Evolutionary conservation across 2,797 vertebrate genomes (phyloP).

Genomic region (Lepidocolaptes lacrymiger): DNA sequence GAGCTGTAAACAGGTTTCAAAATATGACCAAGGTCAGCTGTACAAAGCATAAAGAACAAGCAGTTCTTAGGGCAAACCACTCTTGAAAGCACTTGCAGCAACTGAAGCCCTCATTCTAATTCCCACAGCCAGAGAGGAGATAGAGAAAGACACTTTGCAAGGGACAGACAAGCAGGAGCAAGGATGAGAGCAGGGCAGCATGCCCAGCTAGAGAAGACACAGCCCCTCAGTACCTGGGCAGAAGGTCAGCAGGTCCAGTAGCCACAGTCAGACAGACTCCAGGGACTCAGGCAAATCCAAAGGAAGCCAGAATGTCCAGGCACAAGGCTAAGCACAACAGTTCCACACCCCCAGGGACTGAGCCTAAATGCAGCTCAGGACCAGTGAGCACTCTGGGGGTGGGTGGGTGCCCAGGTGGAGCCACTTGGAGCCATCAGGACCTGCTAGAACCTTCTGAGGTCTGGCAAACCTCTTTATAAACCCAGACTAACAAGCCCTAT

Average conservation of each 20-base stretch:
- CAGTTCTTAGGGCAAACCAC: not conserved
- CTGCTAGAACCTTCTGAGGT: not conserved
- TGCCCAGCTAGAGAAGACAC: fast-evolving
- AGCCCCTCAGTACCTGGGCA: not conserved
- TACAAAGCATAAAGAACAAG: not conserved
- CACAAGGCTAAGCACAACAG: not conserved
- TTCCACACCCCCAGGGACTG: not conserved
- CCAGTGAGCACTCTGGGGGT: not conserved
- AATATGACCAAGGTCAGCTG: not conserved
- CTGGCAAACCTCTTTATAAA: not conserved
- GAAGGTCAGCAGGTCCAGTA: not conserved
- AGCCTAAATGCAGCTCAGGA: not conserved
- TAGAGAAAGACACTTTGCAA: not conserved
- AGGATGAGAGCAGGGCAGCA: not conserved
- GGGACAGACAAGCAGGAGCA: not conserved
- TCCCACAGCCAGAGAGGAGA: not conserved
- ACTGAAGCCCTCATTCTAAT: not conserved
- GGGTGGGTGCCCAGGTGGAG: not conserved
- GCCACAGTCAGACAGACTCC: not conserved
- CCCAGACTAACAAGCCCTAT: not conserved
- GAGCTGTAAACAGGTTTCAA: not conserved
- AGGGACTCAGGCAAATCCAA: not conserved
- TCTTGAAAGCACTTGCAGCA: not conserved
- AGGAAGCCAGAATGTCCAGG: not conserved
- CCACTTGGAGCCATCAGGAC: not conserved